Conservation (phyloP, 1,140 invertebrate species). For the Bombyx mandarina region DNA sequence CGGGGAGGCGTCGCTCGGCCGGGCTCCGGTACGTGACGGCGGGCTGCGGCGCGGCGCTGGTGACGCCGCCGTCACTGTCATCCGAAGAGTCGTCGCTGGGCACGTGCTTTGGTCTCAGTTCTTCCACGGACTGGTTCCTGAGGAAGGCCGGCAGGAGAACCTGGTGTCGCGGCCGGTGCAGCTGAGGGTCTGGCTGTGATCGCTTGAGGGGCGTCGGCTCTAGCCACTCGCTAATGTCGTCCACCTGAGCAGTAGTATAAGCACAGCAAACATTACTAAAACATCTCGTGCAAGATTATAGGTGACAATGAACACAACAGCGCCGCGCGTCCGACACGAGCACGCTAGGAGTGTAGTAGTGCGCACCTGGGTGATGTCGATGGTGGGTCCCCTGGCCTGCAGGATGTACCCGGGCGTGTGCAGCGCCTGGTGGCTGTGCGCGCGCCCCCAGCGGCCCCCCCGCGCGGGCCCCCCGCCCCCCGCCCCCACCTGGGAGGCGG, state of each 20-base stretch:
- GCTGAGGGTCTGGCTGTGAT: slow-evolving; percentile 34
- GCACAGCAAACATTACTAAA: neutral
- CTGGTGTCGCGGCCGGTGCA: slow-evolving; percentile 18
- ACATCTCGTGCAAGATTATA: neutral
- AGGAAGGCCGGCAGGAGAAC: slow-evolving; percentile 41
- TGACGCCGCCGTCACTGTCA: no score
- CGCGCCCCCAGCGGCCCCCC: slow-evolving; percentile 21
- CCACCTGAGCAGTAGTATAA: slow-evolving; percentile 30
- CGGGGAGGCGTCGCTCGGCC: slow-evolving; percentile 23
- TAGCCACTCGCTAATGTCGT: slow-evolving; percentile 61
- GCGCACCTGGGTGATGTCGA: slow-evolving; percentile 50
- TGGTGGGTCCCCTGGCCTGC: slow-evolving; percentile 36
- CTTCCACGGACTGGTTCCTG: slow-evolving; percentile 62
- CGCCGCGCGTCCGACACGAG: neutral
- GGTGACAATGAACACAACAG: neutral
- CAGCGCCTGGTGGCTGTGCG: slow-evolving; percentile 29
- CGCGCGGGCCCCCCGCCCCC: slow-evolving; percentile 25
- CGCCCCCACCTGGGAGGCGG: slow-evolving; percentile 39
- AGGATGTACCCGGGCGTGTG: slow-evolving; percentile 59
- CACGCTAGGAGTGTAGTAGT: neutral
- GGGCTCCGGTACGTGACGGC: slow-evolving; percentile 26
- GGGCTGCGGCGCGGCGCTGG: slow-evolving; percentile 3
- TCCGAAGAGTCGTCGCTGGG: slow-evolving; percentile 19
- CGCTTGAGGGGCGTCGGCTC: slow-evolving; percentile 50
- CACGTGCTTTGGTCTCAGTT: slow-evolving; percentile 46